These are phyloP conservation scores for Latrodectus geometricus DNA, from an alignment of 1,140 invertebrate genomes.

Conservation along the genomic window DNA sequence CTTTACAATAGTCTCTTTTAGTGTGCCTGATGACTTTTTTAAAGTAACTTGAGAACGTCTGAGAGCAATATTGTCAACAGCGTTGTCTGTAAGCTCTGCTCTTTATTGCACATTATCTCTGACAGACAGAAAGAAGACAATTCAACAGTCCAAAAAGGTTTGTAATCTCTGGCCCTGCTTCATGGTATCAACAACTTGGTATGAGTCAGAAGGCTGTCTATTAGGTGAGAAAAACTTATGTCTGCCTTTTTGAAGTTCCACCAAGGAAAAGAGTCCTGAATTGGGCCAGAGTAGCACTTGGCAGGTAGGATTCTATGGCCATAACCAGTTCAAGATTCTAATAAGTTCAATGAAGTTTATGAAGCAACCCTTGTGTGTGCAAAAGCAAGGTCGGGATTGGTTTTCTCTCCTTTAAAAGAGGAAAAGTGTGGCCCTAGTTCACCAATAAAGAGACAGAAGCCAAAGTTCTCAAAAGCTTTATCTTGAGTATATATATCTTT, in stretches of 20 bases:
- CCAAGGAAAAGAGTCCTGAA: not conserved
- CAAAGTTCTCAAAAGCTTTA: no score
- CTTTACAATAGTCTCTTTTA: slow-evolving; percentile 24
- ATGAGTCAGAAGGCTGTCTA: slow-evolving; percentile 6
- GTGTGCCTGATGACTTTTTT: slow-evolving; percentile 2
- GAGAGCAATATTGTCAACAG: not conserved
- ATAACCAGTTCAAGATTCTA: slow-evolving; percentile 37
- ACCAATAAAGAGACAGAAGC: no score
- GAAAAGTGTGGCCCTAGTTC: no score
- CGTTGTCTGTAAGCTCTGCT: no score
- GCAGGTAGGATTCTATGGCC: slow-evolving; percentile 9
- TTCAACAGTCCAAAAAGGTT: no score
- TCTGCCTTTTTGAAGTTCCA: slow-evolving; percentile 33
- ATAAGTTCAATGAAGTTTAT: not conserved
- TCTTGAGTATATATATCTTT: no score
- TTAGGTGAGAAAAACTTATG: not conserved
- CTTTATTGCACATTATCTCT: no score
- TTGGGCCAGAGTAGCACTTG: not conserved
- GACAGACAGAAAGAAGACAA: no score
- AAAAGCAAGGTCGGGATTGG: no score
- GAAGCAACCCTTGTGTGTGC: no score
- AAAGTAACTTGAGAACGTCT: not conserved
- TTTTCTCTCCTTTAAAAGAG: no score
- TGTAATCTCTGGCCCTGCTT: no score
- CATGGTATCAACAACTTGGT: not conserved